Conservation (phyloP, 2,797 vertebrate species). For the Etheostoma perlongum region DNA sequence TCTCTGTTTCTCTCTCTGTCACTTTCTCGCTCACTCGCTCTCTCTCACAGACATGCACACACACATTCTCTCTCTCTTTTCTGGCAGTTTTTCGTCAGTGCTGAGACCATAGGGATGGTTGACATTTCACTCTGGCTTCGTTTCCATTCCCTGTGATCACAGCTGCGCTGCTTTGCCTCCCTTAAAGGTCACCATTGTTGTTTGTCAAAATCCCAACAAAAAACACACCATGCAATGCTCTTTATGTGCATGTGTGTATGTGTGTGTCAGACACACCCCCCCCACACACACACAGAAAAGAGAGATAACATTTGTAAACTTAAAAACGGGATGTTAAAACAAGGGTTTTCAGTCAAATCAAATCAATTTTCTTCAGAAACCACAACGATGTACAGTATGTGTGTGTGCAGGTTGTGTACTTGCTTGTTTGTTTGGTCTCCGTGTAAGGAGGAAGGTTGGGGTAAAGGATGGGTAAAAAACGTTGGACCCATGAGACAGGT, state of each 20-base stretch:
- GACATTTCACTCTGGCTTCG: slow-evolving; percentile 89
- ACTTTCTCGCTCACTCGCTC: background rate
- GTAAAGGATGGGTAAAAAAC: too few species aligned
- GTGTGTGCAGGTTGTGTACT: slow-evolving; percentile 6
- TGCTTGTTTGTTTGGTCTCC: slow-evolving; percentile 5
- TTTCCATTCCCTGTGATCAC: slow-evolving; percentile 88
- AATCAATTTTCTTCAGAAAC: slow-evolving; percentile 37
- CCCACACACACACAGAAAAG: background rate
- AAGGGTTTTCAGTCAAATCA: slow-evolving; percentile 66
- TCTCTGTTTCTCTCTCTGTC: background rate
- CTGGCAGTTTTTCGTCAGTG: slow-evolving; percentile 84
- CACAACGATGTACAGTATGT: background rate
- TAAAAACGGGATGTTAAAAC: slow-evolving; percentile 50
- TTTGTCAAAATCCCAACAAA: slow-evolving; percentile 86
- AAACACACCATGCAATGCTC: slow-evolving; percentile 80
- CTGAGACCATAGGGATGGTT: slow-evolving; percentile 87
- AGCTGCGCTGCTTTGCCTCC: slow-evolving; percentile 84
- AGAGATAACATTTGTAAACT: slow-evolving; percentile 42
- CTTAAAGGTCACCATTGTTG: slow-evolving; percentile 89
- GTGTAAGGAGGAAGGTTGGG: too few species aligned
- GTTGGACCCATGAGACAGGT: too few species aligned
- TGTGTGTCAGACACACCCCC: slow-evolving; percentile 5
- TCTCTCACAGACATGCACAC: slow-evolving; percentile 5
- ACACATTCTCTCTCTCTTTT: slow-evolving; percentile 49
- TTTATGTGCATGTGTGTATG: slow-evolving; percentile 44